Percentiles rank a stretch among this genome's conserved stretches.
Conservation (phyloP, 2,888 invertebrate species). For the Fragum whitleyi region DNA sequence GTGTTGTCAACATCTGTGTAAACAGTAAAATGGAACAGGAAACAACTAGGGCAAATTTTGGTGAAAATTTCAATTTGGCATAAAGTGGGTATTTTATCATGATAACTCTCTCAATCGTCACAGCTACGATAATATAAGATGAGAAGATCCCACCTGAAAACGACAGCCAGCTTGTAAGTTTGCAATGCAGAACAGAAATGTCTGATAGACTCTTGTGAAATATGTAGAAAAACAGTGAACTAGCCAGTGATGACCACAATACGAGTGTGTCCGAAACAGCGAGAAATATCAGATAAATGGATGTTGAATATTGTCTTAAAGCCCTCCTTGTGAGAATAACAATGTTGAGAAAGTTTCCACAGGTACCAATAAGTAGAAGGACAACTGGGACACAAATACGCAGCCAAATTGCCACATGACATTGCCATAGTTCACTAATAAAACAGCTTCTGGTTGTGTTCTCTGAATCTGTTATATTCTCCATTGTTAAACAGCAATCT, state of each 20-base stretch:
- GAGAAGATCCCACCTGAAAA: conserved; percentile 26
- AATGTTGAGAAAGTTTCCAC: conserved; percentile 32
- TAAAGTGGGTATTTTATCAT: conserved; percentile 15
- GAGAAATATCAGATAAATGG: conserved; percentile 26
- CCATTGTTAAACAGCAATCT: neutral
- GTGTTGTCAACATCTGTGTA: conserved; percentile 2
- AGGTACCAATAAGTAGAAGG: conserved; percentile 28
- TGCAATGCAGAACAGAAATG: conserved; percentile 11
- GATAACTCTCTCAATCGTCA: conserved; percentile 33
- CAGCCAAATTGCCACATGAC: conserved; percentile 21
- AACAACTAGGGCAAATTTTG: conserved; percentile 11
- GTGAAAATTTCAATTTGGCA: conserved; percentile 13
- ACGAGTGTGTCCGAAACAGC: conserved; percentile 28
- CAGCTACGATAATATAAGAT: conserved; percentile 20
- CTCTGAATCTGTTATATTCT: neutral
- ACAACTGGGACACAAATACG: conserved; percentile 21
- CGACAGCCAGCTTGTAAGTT: conserved; percentile 7
- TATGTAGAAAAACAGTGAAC: neutral
- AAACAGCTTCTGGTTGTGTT: neutral
- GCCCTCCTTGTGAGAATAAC: conserved; percentile 15
- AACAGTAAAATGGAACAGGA: neutral
- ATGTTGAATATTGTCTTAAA: conserved; percentile 32
- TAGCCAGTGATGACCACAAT: conserved; percentile 31
- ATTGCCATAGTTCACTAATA: neutral
- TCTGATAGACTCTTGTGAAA: neutral